phyloP scores from a whole-genome alignment of 1,140 invertebrate species.

The Drosophila mauritiana region DNA sequence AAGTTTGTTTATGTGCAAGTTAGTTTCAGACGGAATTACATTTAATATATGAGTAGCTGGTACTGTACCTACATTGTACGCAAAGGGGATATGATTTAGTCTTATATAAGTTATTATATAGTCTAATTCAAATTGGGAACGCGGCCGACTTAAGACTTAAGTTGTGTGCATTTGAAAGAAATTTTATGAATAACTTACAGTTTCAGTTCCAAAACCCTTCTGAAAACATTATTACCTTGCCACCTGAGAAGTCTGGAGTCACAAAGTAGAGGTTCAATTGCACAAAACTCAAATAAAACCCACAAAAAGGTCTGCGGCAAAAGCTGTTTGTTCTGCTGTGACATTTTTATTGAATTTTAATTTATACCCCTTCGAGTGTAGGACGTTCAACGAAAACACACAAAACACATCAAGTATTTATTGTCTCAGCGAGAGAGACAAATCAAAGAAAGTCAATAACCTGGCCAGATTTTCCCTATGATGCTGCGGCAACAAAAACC shows the following conservation, averaged over 20 bases:
- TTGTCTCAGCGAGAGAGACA: constrained; percentile 28
- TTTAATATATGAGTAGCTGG: neutral
- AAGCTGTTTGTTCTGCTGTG: constrained; percentile 59
- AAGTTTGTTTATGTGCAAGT: constrained; percentile 55
- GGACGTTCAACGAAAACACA: constrained; percentile 34
- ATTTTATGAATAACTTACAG: neutral
- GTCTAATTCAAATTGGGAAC: neutral
- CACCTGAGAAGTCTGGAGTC: constrained; percentile 5
- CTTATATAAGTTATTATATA: neutral
- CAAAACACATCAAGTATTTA: constrained; percentile 43
- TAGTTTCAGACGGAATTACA: constrained; percentile 16
- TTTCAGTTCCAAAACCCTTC: neutral
- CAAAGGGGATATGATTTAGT: neutral
- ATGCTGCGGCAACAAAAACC: constrained; percentile 52
- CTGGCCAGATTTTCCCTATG: constrained; percentile 47
- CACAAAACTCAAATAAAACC: constrained; percentile 18
- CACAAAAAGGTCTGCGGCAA: constrained; percentile 20
- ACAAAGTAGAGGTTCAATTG: constrained; percentile 56
- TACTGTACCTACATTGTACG: neutral
- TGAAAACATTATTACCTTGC: neutral
- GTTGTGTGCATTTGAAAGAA: neutral
- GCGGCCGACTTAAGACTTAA: neutral
- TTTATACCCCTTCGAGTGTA: constrained; percentile 65
- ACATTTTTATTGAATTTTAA: constrained; percentile 83
- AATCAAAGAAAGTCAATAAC: constrained; percentile 70